Percentiles rank a stretch among this genome's conserved stretches.
phyloP scores from a whole-genome alignment of 1,140 invertebrate species.

The Hormaphis cornu region DNA sequence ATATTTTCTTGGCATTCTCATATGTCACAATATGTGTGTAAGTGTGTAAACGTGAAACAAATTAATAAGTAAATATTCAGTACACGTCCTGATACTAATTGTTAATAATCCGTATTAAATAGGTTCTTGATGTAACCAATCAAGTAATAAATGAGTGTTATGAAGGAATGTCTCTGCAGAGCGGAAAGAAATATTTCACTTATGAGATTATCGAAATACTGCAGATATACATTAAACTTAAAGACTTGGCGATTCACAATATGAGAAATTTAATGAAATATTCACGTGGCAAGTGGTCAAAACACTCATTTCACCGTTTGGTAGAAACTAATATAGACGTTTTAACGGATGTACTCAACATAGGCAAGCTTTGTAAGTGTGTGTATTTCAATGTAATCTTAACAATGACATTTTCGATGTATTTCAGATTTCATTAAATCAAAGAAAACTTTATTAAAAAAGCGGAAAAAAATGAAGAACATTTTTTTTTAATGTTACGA shows the following conservation, averaged over 20 bases:
- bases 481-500: not conserved
- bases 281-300: not conserved
- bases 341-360: not conserved
- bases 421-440: not conserved
- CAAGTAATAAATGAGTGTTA: not conserved
- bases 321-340: not conserved
- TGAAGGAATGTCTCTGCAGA: not conserved
- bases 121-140: not conserved
- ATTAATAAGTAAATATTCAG: too few relatives aligned
- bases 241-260: not conserved
- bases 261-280: not conserved
- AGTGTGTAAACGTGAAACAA: too few relatives aligned
- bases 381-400: too few relatives aligned
- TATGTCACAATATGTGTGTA: too few relatives aligned
- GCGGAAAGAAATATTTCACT: not conserved
- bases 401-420: too few relatives aligned
- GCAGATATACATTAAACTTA: not conserved
- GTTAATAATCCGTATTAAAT: too few relatives aligned
- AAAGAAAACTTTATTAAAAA: not conserved
- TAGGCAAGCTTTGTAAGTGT: too few relatives aligned
- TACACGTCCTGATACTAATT: too few relatives aligned
- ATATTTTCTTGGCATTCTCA: too few relatives aligned
- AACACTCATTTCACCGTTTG: not conserved
- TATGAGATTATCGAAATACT: not conserved
- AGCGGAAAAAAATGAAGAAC: not conserved